A percentile compares a stretch with the other conserved stretches of the same genome.
phyloP scores from a whole-genome alignment of 1,140 invertebrate species.

The Aphis gossypii region DNA sequence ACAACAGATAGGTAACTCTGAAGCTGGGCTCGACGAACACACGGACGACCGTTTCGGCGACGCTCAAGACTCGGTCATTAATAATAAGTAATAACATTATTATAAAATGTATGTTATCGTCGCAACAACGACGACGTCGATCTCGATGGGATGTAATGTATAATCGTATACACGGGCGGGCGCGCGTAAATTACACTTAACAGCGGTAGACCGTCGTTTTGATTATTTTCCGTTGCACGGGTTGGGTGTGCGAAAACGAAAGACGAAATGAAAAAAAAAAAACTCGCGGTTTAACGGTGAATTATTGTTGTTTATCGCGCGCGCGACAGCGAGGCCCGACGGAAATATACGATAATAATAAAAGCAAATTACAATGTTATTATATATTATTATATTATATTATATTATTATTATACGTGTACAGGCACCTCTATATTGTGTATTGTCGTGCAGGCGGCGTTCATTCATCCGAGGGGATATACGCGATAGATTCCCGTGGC shows the following conservation, averaged over 20 bases:
- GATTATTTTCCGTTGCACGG: background rate
- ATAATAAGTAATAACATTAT: too few relatives aligned
- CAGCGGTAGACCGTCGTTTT: constrained; percentile 32
- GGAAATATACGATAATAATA: background rate
- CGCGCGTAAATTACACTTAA: constrained; percentile 49
- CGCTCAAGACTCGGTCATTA: too few relatives aligned
- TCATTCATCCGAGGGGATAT: constrained; percentile 8
- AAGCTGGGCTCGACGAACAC: too few relatives aligned
- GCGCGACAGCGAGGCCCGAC: constrained; percentile 30
- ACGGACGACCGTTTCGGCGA: too few relatives aligned
- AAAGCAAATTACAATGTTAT: constrained; percentile 23
- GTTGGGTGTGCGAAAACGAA: background rate
- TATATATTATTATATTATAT: background rate
- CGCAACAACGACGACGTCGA: background rate
- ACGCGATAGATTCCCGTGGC: constrained; percentile 29
- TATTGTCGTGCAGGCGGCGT: background rate
- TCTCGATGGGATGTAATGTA: constrained; percentile 30
- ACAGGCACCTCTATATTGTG: background rate
- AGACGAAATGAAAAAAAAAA: background rate
- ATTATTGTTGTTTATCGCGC: constrained; percentile 48
- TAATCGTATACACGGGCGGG: background rate
- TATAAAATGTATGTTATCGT: background rate
- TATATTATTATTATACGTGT: background rate
- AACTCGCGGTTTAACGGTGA: constrained; percentile 52
- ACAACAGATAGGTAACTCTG: too few relatives aligned